These are phyloP conservation scores for Ceratina calcarata DNA, from an alignment of 1,140 invertebrate species.

Conservation along the genomic window DNA sequence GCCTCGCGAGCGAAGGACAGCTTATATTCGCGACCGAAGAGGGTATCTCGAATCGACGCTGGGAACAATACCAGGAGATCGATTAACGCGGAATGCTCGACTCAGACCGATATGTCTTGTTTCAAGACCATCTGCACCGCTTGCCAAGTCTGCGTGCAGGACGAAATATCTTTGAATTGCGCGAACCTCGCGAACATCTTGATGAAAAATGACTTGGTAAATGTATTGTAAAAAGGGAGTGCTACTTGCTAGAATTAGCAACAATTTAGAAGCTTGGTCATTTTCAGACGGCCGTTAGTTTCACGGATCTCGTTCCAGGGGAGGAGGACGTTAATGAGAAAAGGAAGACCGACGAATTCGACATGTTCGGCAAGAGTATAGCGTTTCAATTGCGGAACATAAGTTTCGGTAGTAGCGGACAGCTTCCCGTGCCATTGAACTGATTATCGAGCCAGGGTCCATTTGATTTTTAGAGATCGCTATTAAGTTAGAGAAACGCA, in stretches of 20 bases:
- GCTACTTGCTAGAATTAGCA: no score
- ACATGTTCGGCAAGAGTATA: constrained; percentile 54
- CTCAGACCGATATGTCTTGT: constrained; percentile 37
- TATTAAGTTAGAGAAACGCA: constrained; percentile 47
- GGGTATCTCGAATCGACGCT: neutral
- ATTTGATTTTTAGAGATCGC: constrained; percentile 41
- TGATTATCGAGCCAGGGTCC: neutral
- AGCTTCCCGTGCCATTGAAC: neutral
- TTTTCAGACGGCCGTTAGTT: constrained; percentile 39
- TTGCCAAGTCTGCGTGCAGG: neutral
- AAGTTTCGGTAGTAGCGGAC: constrained; percentile 45
- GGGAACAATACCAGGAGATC: constrained; percentile 6
- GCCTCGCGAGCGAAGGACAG: neutral
- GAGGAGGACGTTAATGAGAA: neutral
- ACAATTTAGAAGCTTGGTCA: neutral
- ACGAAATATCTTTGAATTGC: neutral
- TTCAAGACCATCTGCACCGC: constrained; percentile 30
- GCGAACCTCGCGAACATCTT: neutral
- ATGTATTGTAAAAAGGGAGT: neutral
- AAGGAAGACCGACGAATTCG: constrained; percentile 47
- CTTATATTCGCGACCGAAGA: neutral
- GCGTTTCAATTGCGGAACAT: constrained; percentile 53
- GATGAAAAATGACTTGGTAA: constrained; percentile 6
- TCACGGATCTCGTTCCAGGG: neutral
- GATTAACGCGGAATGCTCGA: constrained; percentile 4